These are phyloP conservation scores for Temnopleurus reevesii DNA, from an alignment of 53 echinoderm and acorn worm species.

Conservation along the genomic window DNA sequence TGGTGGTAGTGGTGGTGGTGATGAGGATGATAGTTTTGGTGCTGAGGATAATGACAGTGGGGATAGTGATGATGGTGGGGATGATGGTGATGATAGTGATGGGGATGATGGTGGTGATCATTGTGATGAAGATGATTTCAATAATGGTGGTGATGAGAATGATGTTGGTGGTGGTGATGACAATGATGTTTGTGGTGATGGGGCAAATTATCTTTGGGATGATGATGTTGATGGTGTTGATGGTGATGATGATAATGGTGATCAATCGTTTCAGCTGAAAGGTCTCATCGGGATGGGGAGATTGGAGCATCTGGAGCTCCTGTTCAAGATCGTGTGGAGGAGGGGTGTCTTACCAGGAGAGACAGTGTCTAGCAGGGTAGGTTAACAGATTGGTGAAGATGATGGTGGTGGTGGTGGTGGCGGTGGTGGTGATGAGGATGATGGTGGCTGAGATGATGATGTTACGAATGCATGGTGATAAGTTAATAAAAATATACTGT, in stretches of 20 bases:
- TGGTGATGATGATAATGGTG: not conserved
- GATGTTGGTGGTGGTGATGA: not conserved
- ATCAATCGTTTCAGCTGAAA: not conserved
- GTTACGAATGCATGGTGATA: not conserved
- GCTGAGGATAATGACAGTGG: not conserved
- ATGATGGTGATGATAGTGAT: no score
- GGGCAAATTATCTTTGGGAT: no score
- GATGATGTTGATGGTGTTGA: not conserved
- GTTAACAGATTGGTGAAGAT: not conserved
- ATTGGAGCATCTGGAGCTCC: not conserved
- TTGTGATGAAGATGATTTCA: not conserved
- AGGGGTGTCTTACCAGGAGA: no score
- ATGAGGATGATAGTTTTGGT: no score
- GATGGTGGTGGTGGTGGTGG: not conserved
- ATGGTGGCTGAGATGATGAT: not conserved
- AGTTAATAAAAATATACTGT: no score
- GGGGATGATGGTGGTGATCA: not conserved
- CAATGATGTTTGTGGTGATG: not conserved
- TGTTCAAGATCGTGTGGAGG: not conserved
- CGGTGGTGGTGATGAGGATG: not conserved
- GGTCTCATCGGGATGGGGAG: not conserved
- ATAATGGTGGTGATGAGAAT: not conserved
- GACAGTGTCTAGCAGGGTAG: not conserved
- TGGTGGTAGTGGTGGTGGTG: not conserved
- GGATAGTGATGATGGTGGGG: not conserved